A percentile compares a stretch with the other conserved stretches of the same genome.
Evolutionary conservation across 2,888 invertebrate genomes (phyloP).

Genomic region (Entomobrya multifasciata): DNA sequence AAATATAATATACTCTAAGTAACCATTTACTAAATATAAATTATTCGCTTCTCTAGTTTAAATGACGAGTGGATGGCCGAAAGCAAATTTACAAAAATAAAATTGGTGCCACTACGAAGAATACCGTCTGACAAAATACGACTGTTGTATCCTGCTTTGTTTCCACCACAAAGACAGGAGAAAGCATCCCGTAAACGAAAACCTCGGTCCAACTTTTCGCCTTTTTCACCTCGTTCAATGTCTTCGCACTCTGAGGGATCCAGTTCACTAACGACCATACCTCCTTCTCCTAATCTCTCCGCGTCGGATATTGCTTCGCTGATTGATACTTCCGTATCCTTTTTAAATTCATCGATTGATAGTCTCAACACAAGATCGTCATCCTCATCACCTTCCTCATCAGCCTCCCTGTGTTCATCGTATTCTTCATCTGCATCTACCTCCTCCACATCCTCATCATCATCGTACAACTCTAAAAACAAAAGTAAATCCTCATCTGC

Average conservation of each 20-base stretch:
- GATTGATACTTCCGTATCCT: conserved; percentile 45
- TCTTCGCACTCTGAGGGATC: conserved; percentile 64
- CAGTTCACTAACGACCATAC: conserved; percentile 63
- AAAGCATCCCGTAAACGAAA: conserved; percentile 75
- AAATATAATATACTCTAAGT: neutral
- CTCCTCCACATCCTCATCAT: conserved; percentile 58
- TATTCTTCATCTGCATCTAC: conserved; percentile 67
- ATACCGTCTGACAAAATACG: conserved; percentile 77
- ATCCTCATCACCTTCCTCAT: conserved; percentile 60
- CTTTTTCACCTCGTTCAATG: conserved; percentile 59
- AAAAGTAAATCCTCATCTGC: conserved; percentile 19
- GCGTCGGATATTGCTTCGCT: conserved; percentile 63
- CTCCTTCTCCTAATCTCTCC: conserved; percentile 62
- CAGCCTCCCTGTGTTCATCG: conserved; percentile 56
- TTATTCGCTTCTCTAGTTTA: conserved; percentile 75
- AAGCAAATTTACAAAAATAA: conserved; percentile 74
- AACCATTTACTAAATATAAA: neutral
- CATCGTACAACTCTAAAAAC: conserved; percentile 25
- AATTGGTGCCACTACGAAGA: conserved; percentile 78
- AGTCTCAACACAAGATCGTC: conserved; percentile 70
- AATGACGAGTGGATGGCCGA: conserved; percentile 79
- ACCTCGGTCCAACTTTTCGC: conserved; percentile 56
- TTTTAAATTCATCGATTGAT: conserved; percentile 30
- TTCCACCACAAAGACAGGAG: conserved; percentile 75
- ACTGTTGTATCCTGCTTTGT: conserved; percentile 77